Conservation (phyloP, 92 coral and sea anemone genomes). For the Paramuricea clavata region DNA sequence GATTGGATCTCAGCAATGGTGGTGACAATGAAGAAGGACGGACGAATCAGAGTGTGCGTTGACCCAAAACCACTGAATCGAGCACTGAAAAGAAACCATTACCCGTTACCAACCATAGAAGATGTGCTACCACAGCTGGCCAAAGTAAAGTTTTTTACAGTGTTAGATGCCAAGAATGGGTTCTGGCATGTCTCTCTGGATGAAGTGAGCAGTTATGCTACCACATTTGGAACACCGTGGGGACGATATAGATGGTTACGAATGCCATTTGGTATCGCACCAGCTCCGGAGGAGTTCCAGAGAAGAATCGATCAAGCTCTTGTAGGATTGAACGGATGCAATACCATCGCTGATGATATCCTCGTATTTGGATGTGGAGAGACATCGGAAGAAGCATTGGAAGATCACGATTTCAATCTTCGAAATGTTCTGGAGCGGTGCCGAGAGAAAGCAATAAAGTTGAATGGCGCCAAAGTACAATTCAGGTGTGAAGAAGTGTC, state of each 20-base stretch:
- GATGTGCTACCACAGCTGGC: neutral
- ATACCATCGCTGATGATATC: too few species aligned
- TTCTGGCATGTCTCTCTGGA: conserved; percentile 67
- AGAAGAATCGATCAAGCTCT: conserved; percentile 68
- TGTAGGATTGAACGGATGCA: conserved; percentile 65
- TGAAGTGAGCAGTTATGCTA: conserved; percentile 66
- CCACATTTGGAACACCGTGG: conserved; percentile 71
- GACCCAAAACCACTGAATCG: conserved; percentile 10
- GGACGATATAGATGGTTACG: conserved; percentile 68
- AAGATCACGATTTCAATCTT: conserved; percentile 53
- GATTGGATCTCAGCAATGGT: conserved; percentile 7
- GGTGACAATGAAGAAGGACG: neutral
- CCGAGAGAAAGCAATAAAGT: conserved; percentile 50
- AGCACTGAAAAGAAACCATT: conserved; percentile 7
- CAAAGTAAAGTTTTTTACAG: neutral
- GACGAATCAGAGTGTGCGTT: neutral
- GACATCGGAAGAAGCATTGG: conserved; percentile 48
- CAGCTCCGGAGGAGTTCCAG: conserved; percentile 77
- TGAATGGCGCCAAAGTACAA: conserved; percentile 28
- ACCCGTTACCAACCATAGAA: conserved; percentile 7
- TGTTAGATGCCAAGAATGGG: too few species aligned
- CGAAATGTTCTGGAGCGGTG: conserved; percentile 54
- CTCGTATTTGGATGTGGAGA: conserved; percentile 64
- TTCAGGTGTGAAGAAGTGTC: neutral
- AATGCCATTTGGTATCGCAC: conserved; percentile 72